phyloP scores from a whole-genome alignment of 92 coral and sea anemone species.

The Scolanthus callimorphus region DNA sequence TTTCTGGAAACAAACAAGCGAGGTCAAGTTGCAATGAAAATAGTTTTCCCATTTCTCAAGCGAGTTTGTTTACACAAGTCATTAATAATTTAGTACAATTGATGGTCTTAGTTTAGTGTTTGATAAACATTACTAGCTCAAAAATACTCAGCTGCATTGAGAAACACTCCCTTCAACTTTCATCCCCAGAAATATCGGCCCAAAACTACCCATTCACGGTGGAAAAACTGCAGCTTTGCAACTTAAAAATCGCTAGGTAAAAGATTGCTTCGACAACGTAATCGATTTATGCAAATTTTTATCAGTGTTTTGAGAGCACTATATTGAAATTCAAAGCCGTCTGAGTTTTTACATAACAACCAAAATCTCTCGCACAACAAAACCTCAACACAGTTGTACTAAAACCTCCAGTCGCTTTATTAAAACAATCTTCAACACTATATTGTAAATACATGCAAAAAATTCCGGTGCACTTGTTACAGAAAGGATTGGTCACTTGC shows the following conservation, averaged over 20 bases:
- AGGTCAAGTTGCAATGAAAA: background rate
- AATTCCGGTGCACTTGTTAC: conserved; percentile 6
- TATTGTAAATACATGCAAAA: conserved; percentile 8
- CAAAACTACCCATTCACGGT: background rate
- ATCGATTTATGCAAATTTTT: conserved; percentile 18
- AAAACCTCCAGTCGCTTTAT: conserved; percentile 70
- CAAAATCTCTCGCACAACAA: background rate
- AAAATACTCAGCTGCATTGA: background rate
- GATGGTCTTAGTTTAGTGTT: conserved; percentile 12
- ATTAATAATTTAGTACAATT: conserved; percentile 83
- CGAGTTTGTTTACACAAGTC: conserved; percentile 62
- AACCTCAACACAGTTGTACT: conserved; percentile 22
- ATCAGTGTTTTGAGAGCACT: background rate
- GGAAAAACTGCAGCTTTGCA: background rate
- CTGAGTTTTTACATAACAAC: conserved; percentile 5
- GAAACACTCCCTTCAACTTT: background rate
- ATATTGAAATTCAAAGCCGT: background rate
- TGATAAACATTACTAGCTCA: background rate
- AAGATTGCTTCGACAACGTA: background rate
- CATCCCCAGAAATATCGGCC: no score
- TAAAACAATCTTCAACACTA: conserved; percentile 64
- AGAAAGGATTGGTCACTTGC: background rate
- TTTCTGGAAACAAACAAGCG: background rate
- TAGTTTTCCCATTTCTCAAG: background rate
- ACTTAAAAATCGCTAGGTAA: no score